Evolutionary conservation across 2,797 vertebrate genomes (phyloP), one percentile per base, ranked within the genome.

Genomic region (Amazona finschi): DNA sequence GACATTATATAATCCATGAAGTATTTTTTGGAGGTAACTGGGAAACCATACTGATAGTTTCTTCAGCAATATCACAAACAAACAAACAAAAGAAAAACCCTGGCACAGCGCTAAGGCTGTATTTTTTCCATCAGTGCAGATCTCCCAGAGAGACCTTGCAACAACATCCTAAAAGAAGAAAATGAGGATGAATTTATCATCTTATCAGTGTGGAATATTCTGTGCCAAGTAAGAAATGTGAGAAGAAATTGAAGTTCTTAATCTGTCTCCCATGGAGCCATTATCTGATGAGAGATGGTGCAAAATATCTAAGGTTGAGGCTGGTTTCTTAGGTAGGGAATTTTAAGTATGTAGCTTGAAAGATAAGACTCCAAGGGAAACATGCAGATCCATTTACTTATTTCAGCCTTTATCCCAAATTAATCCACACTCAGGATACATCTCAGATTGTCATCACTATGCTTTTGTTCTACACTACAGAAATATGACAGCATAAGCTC

Each of bases 1-100:
- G 88, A 67, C 75, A 28, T 70, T 65, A 47, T 61, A 80, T 12
- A 94, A 94, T 8, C 14, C 69, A 53, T 8, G 5, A 85, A 93
- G 52, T 65, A 87, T 55, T 94, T 80, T 61, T 77, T 69, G 25
- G 49, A 89, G 72, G 53, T 89, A 80, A 89, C 84, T 77, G 75
- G 75, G 80, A 90, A 94, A 89, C 43, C 60, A 90, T 53, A 85
- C 66, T 33, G 83, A 89, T 87, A 82, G 72, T 74, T 92, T 95
- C 58, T 93, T 90, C 76, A 85, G 89, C 78, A 89, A 38, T 80
- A 91, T 80, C 30, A 81, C 16, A 91, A 72, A 27, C 46, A 67
- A 85, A 86, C 65, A 94, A 95, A 84, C 49, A 85, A 81, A 53
- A 25, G 53, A 47, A 67, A 65, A 61, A 49, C 3, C 38, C 49